Evolutionary conservation across 2,888 invertebrate species (phyloP), one percentile per base, ranked within the genome.

Genomic region (Poecilus cupreus): DNA sequence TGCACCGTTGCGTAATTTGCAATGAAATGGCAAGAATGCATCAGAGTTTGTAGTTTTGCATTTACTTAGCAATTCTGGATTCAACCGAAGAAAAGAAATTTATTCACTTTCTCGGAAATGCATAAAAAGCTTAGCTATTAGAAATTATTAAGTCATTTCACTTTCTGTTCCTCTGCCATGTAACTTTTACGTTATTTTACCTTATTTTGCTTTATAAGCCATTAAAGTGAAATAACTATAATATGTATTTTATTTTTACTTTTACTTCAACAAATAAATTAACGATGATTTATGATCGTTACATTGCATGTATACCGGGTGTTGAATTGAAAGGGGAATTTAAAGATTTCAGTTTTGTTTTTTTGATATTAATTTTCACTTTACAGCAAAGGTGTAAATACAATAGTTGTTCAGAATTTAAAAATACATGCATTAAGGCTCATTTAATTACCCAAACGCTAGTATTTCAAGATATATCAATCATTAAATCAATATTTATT

Each of bases 61-160:
- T 64, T 64, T 64, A 57, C 57, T 57, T 13, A 24, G 64, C 64
- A 22, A 54, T 60, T 60, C 24, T 60, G 26, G 60, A 26, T 60
- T 39, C 20, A 70, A 68, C 11, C 60, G 20, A 51, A 49, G 49
- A 75, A 75, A 75, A 75, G 75, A 75, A 75, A 75, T 75, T 43
- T 74, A 74, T 49, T 51, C 51, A 75, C 75, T 75, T 75, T 75
- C 75, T 49, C 75, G 51, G 32, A 75, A 75, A 49, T 75, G 51
- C 26, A 75, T 75, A 75, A 75, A 75, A 75, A 75, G 72, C 22
- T 20, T 18, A 72, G 22, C 24, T 72, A 72, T 72, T 72, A 72
- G 72, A 72, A 72, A 76, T 51, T 77, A 77, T 77, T 57, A 54
- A 77, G 60, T 77, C 57, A 77, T 77, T 60, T 60, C 43, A 77